Base-by-base conservation (phyloP, 2,113 vertebrate genomes). In the Microcebus griseorufus region DNA sequence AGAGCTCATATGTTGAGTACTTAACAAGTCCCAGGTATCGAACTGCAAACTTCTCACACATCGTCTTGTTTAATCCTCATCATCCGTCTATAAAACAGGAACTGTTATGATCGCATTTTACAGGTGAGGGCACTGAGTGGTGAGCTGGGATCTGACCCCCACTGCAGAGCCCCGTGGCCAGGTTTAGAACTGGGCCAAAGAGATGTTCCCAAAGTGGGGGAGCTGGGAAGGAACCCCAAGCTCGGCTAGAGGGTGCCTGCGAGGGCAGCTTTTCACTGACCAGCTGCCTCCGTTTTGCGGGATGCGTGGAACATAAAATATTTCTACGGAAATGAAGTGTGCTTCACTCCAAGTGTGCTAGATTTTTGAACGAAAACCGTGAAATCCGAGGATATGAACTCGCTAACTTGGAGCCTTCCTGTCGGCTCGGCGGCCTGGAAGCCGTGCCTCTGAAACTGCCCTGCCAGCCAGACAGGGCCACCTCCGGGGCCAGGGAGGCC, bases 371-470 rank as follows among this genome's bases (percentile, higher is more conserved):
- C 97, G 99, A 99, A 34, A 98, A 98, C 97, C 96, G 97, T 83
- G 99, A 99, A 96, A 97, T 99, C 92, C 99, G 99, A 95, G 93
- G 99, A 32, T 99, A 99, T 95, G 99, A 99, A 86, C 96, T 99
- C 14, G 98, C 98, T 9, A 98, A 98, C 79, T 95, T 99, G 93
- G 98, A 99, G 62, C 99, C 99, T 8, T 99, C 98, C 82, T 99
- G 99, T 93, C 99, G 99, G 93, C 98, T 99, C 23, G 98, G 93
- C 70, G 97, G 98, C 42, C 98, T 99, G 65, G 98, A 99, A 84
- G 98, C 99, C 3, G 90, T 99, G 20, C 99, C 99, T 93, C 90
- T 99, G 94, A 99, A 98, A 34, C 45, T 99, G 89, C 98, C 99
- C 97, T 99, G 98, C 96, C 96, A 99, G 99, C 99, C 97, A 98